Evolutionary conservation across 1,140 invertebrate genomes (phyloP).

Genomic region (Euwallacea similis): DNA sequence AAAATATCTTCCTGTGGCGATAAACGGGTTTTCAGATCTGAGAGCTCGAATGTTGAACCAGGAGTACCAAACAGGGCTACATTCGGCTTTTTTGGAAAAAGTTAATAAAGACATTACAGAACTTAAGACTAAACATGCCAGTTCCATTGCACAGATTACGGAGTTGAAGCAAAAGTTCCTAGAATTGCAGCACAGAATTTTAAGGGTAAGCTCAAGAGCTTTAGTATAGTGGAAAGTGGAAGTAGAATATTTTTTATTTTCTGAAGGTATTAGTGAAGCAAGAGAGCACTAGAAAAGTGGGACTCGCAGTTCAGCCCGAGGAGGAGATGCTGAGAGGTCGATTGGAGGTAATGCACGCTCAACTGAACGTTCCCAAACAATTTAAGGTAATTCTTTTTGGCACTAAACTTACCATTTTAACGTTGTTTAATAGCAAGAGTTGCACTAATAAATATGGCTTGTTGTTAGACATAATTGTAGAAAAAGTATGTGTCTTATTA

Average conservation of each 20-base stretch:
- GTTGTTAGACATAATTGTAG: constrained; percentile 25
- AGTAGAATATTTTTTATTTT: constrained; percentile 54
- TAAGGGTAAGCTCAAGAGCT: constrained; percentile 58
- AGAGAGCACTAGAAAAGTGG: constrained; percentile 83
- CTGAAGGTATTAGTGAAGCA: constrained; percentile 74
- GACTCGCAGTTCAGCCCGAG: constrained; percentile 81
- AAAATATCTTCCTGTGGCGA: constrained; percentile 87
- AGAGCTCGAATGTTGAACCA: constrained; percentile 82
- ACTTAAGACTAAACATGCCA: constrained; percentile 71
- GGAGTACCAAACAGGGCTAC: constrained; percentile 77
- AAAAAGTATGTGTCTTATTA: too few species aligned
- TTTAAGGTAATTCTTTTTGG: constrained; percentile 71
- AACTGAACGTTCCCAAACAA: constrained; percentile 87
- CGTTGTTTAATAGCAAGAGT: background rate
- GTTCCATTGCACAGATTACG: constrained; percentile 70
- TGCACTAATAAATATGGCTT: constrained; percentile 6
- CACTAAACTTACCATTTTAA: constrained; percentile 26
- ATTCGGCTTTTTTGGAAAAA: constrained; percentile 72
- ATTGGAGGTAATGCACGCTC: constrained; percentile 81
- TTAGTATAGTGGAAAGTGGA: background rate
- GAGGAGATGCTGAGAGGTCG: constrained; percentile 85
- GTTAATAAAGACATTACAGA: constrained; percentile 76
- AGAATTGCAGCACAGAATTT: constrained; percentile 74
- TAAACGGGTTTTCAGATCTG: constrained; percentile 86
- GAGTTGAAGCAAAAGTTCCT: constrained; percentile 75